Evolutionary conservation across 2,113 vertebrate species (phyloP).

Genomic region (Pelobates fuscus): DNA sequence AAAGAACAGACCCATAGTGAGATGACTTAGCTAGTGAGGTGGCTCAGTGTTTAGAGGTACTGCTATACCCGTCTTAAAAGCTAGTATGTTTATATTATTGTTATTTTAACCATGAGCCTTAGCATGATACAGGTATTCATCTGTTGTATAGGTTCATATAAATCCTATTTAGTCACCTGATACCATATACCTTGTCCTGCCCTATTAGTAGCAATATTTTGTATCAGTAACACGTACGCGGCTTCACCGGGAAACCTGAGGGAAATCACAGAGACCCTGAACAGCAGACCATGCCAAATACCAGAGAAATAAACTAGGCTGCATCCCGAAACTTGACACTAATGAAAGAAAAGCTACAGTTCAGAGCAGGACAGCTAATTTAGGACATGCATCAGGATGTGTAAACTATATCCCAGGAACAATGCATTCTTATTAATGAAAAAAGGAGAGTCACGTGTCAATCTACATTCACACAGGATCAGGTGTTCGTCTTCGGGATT

Average conservation of each 20-base stretch:
- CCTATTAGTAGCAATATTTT: background rate
- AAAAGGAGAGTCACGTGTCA: background rate
- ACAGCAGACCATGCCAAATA: slow-evolving; percentile 20
- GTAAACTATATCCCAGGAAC: background rate
- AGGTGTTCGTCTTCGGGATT: background rate
- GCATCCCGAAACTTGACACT: slow-evolving; percentile 20
- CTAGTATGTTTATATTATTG: no score
- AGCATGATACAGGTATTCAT: no score
- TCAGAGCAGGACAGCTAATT: background rate
- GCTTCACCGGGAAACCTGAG: slow-evolving; percentile 8
- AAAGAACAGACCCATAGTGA: no score
- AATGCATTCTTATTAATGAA: background rate
- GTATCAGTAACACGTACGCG: slow-evolving; percentile 14
- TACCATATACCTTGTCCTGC: background rate
- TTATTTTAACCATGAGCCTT: no score
- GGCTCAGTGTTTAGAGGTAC: no score
- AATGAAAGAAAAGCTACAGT: slow-evolving; percentile 34
- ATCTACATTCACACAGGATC: background rate
- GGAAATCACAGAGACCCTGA: slow-evolving; percentile 29
- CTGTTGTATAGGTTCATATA: no score
- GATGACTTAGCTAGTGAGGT: no score
- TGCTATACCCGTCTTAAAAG: no score
- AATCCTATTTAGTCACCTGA: slow-evolving; percentile 1
- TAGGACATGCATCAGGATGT: background rate
- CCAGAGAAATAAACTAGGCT: slow-evolving; percentile 9